Conservation (phyloP, 1,140 invertebrate species). For the Sweltsa coloradensis region DNA sequence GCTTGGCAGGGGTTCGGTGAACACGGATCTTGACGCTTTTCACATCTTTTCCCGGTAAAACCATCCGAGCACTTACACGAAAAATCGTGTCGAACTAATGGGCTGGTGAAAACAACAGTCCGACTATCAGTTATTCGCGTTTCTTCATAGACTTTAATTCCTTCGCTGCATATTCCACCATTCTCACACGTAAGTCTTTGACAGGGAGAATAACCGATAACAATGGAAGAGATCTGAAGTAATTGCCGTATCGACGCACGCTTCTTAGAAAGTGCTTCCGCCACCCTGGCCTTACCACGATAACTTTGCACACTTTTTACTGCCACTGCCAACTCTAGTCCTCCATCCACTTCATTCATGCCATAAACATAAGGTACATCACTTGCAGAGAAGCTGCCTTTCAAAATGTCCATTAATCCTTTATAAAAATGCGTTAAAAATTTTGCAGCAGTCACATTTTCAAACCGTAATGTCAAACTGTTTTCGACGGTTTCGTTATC, state of each 20-base stretch:
- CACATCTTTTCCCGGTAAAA: constrained; percentile 65
- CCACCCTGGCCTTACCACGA: constrained; percentile 43
- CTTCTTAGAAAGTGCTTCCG: constrained; percentile 47
- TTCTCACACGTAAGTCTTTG: constrained; percentile 55
- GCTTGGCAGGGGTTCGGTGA: constrained; percentile 77
- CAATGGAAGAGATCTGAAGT: constrained; percentile 40
- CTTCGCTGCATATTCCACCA: constrained; percentile 59
- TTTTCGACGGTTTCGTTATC: constrained; percentile 71
- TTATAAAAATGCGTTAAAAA: constrained; percentile 66
- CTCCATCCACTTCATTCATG: constrained; percentile 46
- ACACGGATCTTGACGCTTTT: constrained; percentile 77
- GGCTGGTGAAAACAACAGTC: constrained; percentile 66
- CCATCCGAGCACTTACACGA: constrained; percentile 66
- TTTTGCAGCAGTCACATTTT: constrained; percentile 53
- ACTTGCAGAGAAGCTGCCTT: constrained; percentile 43
- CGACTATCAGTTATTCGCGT: constrained; percentile 64
- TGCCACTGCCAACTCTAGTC: constrained; percentile 58
- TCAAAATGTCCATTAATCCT: constrained; percentile 55
- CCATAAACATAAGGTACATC: constrained; percentile 59
- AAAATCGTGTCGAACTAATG: constrained; percentile 56
- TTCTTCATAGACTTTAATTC: constrained; percentile 51
- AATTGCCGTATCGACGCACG: constrained; percentile 45
- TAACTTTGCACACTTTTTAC: constrained; percentile 39
- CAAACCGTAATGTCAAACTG: constrained; percentile 61
- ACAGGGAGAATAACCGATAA: constrained; percentile 63